Base-by-base conservation (phyloP, 2,888 invertebrate genomes). In the Cephonodes hylas region DNA sequence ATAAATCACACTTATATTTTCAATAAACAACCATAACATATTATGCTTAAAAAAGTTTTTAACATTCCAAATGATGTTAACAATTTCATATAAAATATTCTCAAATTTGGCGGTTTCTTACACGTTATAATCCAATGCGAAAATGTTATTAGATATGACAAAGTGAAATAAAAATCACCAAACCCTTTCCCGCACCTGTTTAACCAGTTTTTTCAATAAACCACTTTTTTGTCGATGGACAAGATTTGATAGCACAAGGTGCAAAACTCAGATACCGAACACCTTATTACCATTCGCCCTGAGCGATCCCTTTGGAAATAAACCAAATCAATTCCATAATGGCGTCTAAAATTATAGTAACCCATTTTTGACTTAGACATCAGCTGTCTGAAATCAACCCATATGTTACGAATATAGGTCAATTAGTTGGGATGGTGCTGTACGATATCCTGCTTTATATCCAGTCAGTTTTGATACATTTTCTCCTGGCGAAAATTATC, bases 321-420 rank as follows among this genome's bases (percentile, higher is more conserved):
- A 90, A 89, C 79, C 77, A 87, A 89, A 87, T 83, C 84, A 76
- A 81, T 76, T 76, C 73, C 80, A 85, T 89, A 90, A 89, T 86
- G 75, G 81, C 76, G 72, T 76, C 66, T 77, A 63, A 88, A 90
- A 90, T 89, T 84, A 89, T 85, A 80, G 83, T 82, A 85, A 85
- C 83, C 81, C 84, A 86, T 85, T 79, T 82, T 83, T 85, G 81
- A 83, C 85, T 85, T 86, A 86, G 82, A n/a, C 75, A 80, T 86
- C 91, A 91, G 87, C 90, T 91, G 91, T 85, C 76, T 75, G 66
- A 68, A 63, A 64, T 76, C 79, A 76, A 84, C 83, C 87, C 84
- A 86, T 87, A 87, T 89, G 85, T 76, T 88, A 83, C 86, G 78
- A 80, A 90, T 88, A 82, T 88, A 81, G 88, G 86, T 88, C 86